A percentile compares a stretch with the other conserved stretches of the same genome.
These are phyloP conservation scores for Tipula helvola DNA, from an alignment of 2,888 invertebrate species.

Conservation along the genomic window DNA sequence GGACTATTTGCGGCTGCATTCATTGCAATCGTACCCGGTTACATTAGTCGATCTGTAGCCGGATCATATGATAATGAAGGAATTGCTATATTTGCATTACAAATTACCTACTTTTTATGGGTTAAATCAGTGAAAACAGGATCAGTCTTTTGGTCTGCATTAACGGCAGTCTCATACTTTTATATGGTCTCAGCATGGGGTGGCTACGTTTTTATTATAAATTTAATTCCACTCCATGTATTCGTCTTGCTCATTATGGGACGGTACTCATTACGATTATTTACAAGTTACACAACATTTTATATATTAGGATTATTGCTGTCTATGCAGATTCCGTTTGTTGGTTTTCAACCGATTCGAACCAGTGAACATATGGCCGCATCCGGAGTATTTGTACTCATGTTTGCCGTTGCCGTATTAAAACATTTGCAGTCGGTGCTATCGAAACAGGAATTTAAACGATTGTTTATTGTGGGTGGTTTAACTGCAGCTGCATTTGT, in stretches of 20 bases:
- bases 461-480: constrained; percentile 69
- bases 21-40: constrained; percentile 97
- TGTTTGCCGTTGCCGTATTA: constrained; percentile 77
- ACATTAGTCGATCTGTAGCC: constrained; percentile 97
- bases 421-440: constrained; percentile 79
- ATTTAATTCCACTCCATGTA: constrained; percentile 95
- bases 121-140: constrained; percentile 96
- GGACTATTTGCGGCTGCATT: constrained; percentile 98
- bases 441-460: constrained; percentile 80
- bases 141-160: constrained; percentile 90
- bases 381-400: constrained; percentile 86
- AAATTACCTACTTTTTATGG: constrained; percentile 98
- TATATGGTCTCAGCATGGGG: constrained; percentile 99
- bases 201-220: constrained; percentile 99
- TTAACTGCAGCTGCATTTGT: constrained; percentile 64
- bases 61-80: constrained; percentile 99
- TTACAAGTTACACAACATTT: constrained; percentile 93
- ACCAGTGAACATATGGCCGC: constrained; percentile 99
- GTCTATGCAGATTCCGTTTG: constrained; percentile 96
- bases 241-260: constrained; percentile 92
- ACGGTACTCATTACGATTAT: constrained; percentile 79
- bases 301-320: constrained; percentile 89
- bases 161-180: constrained; percentile 93
- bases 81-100: constrained; percentile 97
- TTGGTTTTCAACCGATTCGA: constrained; percentile 96